A percentile compares a stretch with the other conserved stretches of the same genome.
These are phyloP conservation scores for Actinernus sp. DNA, from an alignment of 92 coral and sea anemone species.

Conservation along the genomic window DNA sequence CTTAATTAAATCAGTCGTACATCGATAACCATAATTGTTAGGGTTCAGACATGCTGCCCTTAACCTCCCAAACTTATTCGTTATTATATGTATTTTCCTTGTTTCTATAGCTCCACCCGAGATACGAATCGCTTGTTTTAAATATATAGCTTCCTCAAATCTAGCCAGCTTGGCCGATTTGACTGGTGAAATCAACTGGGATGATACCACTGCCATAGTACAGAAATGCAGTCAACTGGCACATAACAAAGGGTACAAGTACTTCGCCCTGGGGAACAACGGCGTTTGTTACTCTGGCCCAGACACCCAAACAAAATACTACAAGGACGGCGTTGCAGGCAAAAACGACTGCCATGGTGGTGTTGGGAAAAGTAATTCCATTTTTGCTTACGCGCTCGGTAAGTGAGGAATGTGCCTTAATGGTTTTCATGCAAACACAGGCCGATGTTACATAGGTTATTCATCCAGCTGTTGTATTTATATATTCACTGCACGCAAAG, in stretches of 20 bases:
- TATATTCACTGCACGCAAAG: too few species aligned
- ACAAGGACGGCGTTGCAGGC: not conserved
- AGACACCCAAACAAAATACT: slow-evolving; percentile 29
- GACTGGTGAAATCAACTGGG: slow-evolving; percentile 22
- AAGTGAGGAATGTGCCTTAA: not conserved
- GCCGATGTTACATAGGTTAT: too few species aligned
- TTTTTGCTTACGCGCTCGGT: slow-evolving; percentile 58
- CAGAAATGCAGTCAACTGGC: slow-evolving; percentile 34
- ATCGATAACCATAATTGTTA: too few species aligned
- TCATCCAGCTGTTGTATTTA: too few species aligned
- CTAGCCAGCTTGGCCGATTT: slow-evolving; percentile 51
- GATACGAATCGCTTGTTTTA: slow-evolving; percentile 59
- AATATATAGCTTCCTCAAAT: not conserved
- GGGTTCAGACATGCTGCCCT: too few species aligned
- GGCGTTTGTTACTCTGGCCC: slow-evolving; percentile 65
- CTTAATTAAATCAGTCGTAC: too few species aligned
- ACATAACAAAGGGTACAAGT: slow-evolving; percentile 17
- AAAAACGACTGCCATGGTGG: slow-evolving; percentile 21
- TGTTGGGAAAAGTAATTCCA: slow-evolving; percentile 23
- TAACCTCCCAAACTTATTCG: too few species aligned
- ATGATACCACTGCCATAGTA: slow-evolving; percentile 8
- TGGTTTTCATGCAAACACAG: too few species aligned
- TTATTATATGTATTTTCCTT: too few species aligned
- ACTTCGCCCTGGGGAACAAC: slow-evolving; percentile 58
- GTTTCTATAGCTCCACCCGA: slow-evolving; percentile 15